These are phyloP conservation scores for Calonectris borealis DNA, from an alignment of 2,113 vertebrate genomes.

Conservation along the genomic window DNA sequence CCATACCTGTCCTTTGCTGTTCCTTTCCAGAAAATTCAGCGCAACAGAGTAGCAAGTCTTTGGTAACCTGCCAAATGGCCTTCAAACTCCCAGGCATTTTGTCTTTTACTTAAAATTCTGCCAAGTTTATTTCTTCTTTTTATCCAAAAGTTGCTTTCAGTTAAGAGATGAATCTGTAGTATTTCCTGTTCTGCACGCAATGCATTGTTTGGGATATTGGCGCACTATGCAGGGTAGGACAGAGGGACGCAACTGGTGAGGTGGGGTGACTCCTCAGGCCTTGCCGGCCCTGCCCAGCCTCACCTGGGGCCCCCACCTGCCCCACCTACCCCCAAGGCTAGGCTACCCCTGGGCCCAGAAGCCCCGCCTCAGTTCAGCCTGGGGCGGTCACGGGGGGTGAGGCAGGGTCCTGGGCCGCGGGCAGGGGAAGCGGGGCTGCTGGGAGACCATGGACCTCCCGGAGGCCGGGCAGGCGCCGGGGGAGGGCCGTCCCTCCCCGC, in stretches of 20 bases:
- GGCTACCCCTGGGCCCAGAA: neutral
- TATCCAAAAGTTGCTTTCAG: neutral
- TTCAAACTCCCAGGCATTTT: neutral
- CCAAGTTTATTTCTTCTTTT: neutral
- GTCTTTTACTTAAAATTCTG: neutral
- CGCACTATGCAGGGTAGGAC: fast-evolving
- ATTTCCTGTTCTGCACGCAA: fast-evolving
- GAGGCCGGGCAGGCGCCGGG: fast-evolving
- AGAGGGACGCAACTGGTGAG: too few relatives aligned
- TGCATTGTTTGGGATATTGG: fast-evolving
- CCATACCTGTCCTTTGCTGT: too few relatives aligned
- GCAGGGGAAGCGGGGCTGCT: fast-evolving
- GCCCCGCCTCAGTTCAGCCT: neutral
- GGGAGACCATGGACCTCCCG: fast-evolving
- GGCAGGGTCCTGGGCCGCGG: fast-evolving
- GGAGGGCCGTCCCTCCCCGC: fast-evolving
- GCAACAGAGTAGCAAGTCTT: too few relatives aligned
- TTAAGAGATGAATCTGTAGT: neutral
- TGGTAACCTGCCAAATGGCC: neutral
- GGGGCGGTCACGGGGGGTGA: too few relatives aligned
- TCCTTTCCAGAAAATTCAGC: neutral
- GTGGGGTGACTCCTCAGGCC: neutral
- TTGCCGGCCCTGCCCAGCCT: neutral
- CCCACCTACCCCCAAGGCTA: neutral
- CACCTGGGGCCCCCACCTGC: neutral